Conservation (phyloP, 2,113 vertebrate species). For the Corythoichthys haematopterus region DNA sequence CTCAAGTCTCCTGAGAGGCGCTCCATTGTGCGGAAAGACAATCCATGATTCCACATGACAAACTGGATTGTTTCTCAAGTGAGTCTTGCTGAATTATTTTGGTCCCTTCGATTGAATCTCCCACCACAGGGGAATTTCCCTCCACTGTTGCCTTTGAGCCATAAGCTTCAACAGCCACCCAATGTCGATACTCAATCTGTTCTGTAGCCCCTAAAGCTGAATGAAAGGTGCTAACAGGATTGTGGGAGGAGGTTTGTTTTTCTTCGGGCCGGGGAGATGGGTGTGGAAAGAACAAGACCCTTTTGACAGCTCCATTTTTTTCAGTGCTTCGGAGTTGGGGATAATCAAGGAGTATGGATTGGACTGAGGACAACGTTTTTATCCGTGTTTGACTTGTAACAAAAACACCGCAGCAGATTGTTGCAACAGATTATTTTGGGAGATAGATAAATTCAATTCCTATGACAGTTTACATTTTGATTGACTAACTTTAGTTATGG, state of each 20-base stretch:
- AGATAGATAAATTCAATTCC: conserved; percentile 48
- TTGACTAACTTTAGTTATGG: background rate
- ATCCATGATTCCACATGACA: conserved; percentile 69
- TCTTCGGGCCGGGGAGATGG: conserved; percentile 52
- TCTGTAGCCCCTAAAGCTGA: conserved; percentile 70
- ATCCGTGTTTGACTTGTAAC: conserved; percentile 64
- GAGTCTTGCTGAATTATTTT: conserved; percentile 68
- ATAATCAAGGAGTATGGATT: conserved; percentile 70
- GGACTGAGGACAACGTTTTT: conserved; percentile 60
- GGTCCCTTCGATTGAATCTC: conserved; percentile 64
- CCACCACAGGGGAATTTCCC: conserved; percentile 63
- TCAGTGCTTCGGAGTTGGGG: conserved; percentile 58
- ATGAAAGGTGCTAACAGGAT: conserved; percentile 69
- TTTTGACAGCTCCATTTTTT: conserved; percentile 69
- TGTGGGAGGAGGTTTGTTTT: conserved; percentile 66
- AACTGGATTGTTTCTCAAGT: conserved; percentile 71
- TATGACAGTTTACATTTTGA: background rate
- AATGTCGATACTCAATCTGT: conserved; percentile 75
- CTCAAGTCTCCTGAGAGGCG: conserved; percentile 38
- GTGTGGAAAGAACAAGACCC: conserved; percentile 67
- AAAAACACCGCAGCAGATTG: conserved; percentile 50
- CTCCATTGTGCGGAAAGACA: conserved; percentile 62
- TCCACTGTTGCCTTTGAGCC: conserved; percentile 63
- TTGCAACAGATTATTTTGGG: conserved; percentile 48
- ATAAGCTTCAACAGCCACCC: conserved; percentile 60